These are phyloP conservation scores for Yponomeuta malinellus DNA, from an alignment of 2,888 invertebrate genomes.

Conservation along the genomic window DNA sequence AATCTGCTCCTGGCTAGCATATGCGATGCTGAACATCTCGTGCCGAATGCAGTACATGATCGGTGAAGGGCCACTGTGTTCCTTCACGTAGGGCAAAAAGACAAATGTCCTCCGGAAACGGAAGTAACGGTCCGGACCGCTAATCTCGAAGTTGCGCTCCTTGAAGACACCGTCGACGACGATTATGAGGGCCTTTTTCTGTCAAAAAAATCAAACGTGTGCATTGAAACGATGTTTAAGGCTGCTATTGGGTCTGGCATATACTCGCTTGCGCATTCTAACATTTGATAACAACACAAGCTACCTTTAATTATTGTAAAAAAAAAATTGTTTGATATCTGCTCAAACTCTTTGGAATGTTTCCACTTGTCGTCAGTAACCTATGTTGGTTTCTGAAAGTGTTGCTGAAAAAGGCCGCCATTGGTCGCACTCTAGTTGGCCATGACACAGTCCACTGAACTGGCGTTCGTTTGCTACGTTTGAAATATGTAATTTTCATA, in stretches of 20 bases:
- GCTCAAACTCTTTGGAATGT: no score
- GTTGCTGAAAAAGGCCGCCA: no score
- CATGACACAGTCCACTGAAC: no score
- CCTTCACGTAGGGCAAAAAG: constrained; percentile 24
- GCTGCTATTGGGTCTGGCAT: background rate
- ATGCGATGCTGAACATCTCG: constrained; percentile 43
- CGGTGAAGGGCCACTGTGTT: background rate
- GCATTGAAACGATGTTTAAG: background rate
- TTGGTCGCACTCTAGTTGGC: no score
- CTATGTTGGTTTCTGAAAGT: no score
- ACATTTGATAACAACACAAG: no score
- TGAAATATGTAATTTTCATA: no score
- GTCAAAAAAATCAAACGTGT: constrained; percentile 23
- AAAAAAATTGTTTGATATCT: no score
- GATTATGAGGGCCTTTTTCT: constrained; percentile 40
- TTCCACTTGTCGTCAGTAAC: no score
- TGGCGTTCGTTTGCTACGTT: no score
- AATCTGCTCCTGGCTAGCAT: constrained; percentile 36
- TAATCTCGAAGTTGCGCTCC: constrained; percentile 26
- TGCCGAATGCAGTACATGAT: constrained; percentile 37
- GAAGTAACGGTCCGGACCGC: constrained; percentile 25
- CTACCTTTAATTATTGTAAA: no score
- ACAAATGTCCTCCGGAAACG: constrained; percentile 54
- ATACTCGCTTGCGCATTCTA: no score
- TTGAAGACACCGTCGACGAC: constrained; percentile 51